Conservation (phyloP, 1,140 invertebrate species). For the Ceratina japonica region DNA sequence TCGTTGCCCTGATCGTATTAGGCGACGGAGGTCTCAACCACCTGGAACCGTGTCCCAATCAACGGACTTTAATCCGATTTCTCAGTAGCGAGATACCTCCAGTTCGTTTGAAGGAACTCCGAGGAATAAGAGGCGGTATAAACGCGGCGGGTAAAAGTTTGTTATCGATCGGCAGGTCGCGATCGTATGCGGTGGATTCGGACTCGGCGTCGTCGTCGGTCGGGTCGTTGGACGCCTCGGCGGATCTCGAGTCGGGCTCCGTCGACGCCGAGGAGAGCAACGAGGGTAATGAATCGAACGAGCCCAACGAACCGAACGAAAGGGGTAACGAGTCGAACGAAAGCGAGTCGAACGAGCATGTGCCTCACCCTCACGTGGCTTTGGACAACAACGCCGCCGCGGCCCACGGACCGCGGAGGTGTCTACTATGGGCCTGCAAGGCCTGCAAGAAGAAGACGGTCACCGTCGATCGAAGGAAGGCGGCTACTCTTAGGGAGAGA, state of each 20-base stretch:
- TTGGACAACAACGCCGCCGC: constrained; percentile 62
- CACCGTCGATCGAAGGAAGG: constrained; percentile 96
- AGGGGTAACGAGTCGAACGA: constrained; percentile 57
- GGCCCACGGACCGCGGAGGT: constrained; percentile 83
- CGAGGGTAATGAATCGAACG: constrained; percentile 50
- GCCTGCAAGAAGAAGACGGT: constrained; percentile 97
- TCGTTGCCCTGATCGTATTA: constrained; percentile 14
- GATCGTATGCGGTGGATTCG: constrained; percentile 71
- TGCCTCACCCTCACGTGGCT: constrained; percentile 74
- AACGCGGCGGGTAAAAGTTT: not conserved
- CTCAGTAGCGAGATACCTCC: too few relatives aligned
- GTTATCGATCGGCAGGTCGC: constrained; percentile 32
- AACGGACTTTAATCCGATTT: constrained; percentile 10
- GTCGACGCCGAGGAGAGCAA: constrained; percentile 73
- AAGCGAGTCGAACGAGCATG: constrained; percentile 71
- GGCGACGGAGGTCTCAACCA: constrained; percentile 37
- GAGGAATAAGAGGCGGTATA: too few relatives aligned
- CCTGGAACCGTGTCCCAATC: constrained; percentile 63
- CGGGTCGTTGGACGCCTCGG: constrained; percentile 73
- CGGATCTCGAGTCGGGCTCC: constrained; percentile 72
- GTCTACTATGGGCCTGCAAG: constrained; percentile 97
- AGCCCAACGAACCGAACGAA: constrained; percentile 65
- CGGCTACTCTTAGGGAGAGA: constrained; percentile 96
- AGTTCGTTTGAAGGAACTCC: not conserved
- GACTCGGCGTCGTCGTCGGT: constrained; percentile 73